Evolutionary conservation across 2,113 vertebrate genomes (phyloP), one percentile per base, ranked within the genome.

Genomic region (Reinhardtius hippoglossoides): DNA sequence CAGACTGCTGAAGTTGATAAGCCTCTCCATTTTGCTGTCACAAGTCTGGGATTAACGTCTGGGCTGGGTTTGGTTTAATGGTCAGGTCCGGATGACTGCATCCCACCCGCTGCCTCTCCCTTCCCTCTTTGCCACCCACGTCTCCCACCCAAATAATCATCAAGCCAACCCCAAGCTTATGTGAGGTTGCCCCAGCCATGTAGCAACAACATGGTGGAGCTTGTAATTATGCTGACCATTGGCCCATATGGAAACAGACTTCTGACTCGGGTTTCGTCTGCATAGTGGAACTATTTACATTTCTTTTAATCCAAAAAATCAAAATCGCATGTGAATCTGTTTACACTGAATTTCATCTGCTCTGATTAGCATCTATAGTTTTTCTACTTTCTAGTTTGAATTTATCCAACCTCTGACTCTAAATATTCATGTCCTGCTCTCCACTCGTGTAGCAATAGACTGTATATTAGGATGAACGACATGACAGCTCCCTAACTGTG

Each of bases 221-320:
- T 69, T 90, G 79, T 90, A 87, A 88, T 91, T 84, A 91, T 12
- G 3, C 71, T 71, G 60, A 70, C 78, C 82, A 75, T 84, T 77
- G 62, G 67, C 52, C 48, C 48, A 16, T 55, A 81, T 70, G 78
- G 54, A 86, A 85, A 58, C 61, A 14, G 18, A 56, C 31, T 15
- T 78, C 44, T 58, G 18, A 75, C 16, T 74, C 63, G n/a, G 67
- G 76, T 48, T 86, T 61, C 66, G 67, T 80, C 69, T 90, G 70
- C 52, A 23, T 59, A 70, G 65, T 66, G 23, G 21, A 42, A 66
- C 50, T 48, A 9, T 77, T 86, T 73, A 50, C 68, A 52, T 54
- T 73, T 69, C 37, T 35, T 44, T n/a, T 20, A 44, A 64, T 27
- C 15, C 31, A 16, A 68, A 63, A 21, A 23, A 13, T 6, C 23